Evolutionary conservation across 2,888 invertebrate species (phyloP), one percentile per base, ranked within the genome.

Genomic region (Pammene fasciana): DNA sequence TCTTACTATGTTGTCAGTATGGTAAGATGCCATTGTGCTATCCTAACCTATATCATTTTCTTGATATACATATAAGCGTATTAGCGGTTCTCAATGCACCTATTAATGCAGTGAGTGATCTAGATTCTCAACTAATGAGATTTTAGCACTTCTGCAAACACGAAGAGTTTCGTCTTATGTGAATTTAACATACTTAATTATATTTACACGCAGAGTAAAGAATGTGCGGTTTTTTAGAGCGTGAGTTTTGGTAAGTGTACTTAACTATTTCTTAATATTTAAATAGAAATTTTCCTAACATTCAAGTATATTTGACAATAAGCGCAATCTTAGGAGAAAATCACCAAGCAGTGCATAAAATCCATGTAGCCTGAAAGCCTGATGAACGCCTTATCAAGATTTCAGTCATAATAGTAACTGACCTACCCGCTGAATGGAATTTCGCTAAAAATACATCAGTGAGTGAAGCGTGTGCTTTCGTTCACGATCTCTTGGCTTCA

Each of bases 371-470:
- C 26, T 46, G 1, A 43, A 11, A 13, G 43, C 14, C 10, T 54
- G 50, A 50, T 48, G 45, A 56, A n/a, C 34, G 14, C 52, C 43
- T 54, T 67, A 70, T 84, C 83, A 82, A 79, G 81, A 77, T 80
- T 84, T 83, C 83, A 86, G 86, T 86, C 86, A 86, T 86, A 88
- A 86, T 82, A 86, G 84, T 87, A 85, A 88, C 90, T 90, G 90
- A 91, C 90, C 90, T 90, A 91, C 86, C 85, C 87, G 82, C 85
- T 89, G 85, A 81, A 79, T 79, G 76, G 81, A 81, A 84, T 83
- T 86, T 86, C 73, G 85, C 88, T 90, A 89, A 90, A 90, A 89
- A 90, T 91, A 90, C 78, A 79, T 74, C 76, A 75, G 76, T 75
- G 76, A 74, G 83, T 82, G 79, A 85, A 86, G 83, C 86, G 85